Base-by-base conservation (phyloP, 2,888 invertebrate species). In the Acronicta aceris region DNA sequence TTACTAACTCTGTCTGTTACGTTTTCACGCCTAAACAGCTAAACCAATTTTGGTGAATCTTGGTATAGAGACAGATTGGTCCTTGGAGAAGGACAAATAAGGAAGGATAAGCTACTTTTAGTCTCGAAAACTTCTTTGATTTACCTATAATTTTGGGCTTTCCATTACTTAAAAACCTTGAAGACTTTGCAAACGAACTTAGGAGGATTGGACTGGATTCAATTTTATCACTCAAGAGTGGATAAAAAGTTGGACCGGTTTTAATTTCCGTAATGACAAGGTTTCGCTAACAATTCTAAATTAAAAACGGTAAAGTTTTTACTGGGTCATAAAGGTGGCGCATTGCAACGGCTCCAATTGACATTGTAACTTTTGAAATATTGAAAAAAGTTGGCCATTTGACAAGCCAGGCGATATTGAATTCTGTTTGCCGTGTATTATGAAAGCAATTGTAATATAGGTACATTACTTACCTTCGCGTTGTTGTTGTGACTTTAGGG, bases 311-410 rank as follows among this genome's bases (percentile, higher is more conserved):
- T 38, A 12, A 70, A 71, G 42, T 49, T 71, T 58, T 38, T 65
- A 58, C 41, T 8, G 42, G 13, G 16, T 15, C 10, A 41, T 50
- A 45, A 25, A 13, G 30, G 42, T 9, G 36, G 16, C 16, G 12
- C 12, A 33, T 12, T 52, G 59, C 68, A 59, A 65, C 45, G 45
- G 59, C 48, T 15, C 16, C 10, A 10, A 36, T 17, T 46, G 71
- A 56, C 30, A 51, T 46, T 51, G 33, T 12, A 17, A 61, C 17
- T 59, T 45, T 4, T 45, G 25, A 51, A 58, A 71, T 67, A 71
- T 58, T 51, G 40, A 38, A 64, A 68, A 65, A 71, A 59, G 45
- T 68, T 71, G 13, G 21, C 5, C 10, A 38, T 48, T 40, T 40
- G 33, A 55, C 41, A 43, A 48, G 54, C 36, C 12, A 9, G 5